Conservation (phyloP, 2,113 vertebrate genomes). For the Trogon melanurus region DNA sequence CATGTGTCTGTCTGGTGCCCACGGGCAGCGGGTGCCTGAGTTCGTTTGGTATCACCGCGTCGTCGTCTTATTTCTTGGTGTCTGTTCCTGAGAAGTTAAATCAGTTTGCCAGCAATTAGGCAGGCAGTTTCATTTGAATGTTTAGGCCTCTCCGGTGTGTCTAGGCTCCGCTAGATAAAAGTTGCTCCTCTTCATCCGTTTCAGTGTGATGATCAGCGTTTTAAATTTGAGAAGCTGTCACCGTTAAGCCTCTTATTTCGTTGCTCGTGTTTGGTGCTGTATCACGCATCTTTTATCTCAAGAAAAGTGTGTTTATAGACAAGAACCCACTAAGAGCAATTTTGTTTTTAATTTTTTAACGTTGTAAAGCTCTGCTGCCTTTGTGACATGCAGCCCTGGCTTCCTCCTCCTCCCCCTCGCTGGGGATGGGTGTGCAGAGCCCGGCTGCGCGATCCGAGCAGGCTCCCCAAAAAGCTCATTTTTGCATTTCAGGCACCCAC, state of each 20-base stretch:
- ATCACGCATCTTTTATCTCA: neutral
- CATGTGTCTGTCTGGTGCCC: neutral
- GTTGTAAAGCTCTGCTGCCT: neutral
- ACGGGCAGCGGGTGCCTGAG: accelerated
- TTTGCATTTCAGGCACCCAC: neutral
- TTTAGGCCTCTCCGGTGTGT: constrained; percentile 18
- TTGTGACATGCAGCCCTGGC: neutral
- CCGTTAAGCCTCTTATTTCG: neutral
- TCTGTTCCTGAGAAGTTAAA: neutral
- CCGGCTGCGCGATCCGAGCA: neutral
- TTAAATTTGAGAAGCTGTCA: neutral
- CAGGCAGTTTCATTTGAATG: neutral
- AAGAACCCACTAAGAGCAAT: neutral
- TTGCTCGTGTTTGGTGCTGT: neutral
- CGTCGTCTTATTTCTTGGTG: neutral
- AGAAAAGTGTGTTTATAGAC: neutral
- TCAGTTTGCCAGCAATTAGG: neutral
- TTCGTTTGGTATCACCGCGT: neutral
- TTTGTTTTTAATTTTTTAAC: neutral
- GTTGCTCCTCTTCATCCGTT: constrained; percentile 23
- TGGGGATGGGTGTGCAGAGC: neutral
- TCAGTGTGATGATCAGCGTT: neutral
- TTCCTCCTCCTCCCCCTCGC: neutral
- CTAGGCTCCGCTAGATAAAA: neutral
- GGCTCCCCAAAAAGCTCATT: neutral